Base-by-base conservation (phyloP, 2,888 invertebrate genomes). In the Salticus scenicus region DNA sequence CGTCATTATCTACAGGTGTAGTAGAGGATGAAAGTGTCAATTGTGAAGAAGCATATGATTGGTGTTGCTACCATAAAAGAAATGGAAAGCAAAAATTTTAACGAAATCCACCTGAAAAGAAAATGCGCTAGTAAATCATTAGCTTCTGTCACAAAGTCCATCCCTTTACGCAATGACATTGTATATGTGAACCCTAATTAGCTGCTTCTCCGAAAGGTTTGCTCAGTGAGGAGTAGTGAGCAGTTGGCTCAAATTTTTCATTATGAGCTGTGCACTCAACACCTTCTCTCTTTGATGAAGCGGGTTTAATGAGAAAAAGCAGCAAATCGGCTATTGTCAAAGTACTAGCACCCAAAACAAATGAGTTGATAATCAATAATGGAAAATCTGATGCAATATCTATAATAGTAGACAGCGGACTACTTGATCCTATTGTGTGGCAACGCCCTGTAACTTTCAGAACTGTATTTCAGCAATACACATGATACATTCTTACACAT, bases 61-160 rank as follows among this genome's bases (percentile, higher is more conserved):
- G 8, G 8, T 0, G 7, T 20, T 20, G n/a, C 20, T 20, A 20
- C 57, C 57, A 20, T 57, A 20, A 57, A 57, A 57, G 57, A 57
- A 20, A 20, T 57, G 17, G 57, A 57, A 7, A 57, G 20, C 20
- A 57, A 57, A 57, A 20, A 17, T 20, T 57, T 57, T 20, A 57
- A 57, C 20, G 57, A n/a, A 1, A n/a, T 57, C 17, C 57, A 57
- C 57, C 20, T 57, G 57, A 57, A 57, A 57, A 57, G 57, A 57
- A 57, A 57, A 7, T 5, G 17, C 17, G 57, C 57, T 57, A 20
- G 1, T 57, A 5, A 20, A 7, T 57, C 57, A 20, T 20, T 57
- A 57, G 24, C 57, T 7, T 57, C 24, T 57, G 20, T 57, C 17
- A 57, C 57, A 1, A 57, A 57, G 57, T 5, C 57, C 2, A 57